These are phyloP conservation scores for Protobothrops mucrosquamatus DNA, from an alignment of 2,113 vertebrate genomes.

Conservation along the genomic window DNA sequence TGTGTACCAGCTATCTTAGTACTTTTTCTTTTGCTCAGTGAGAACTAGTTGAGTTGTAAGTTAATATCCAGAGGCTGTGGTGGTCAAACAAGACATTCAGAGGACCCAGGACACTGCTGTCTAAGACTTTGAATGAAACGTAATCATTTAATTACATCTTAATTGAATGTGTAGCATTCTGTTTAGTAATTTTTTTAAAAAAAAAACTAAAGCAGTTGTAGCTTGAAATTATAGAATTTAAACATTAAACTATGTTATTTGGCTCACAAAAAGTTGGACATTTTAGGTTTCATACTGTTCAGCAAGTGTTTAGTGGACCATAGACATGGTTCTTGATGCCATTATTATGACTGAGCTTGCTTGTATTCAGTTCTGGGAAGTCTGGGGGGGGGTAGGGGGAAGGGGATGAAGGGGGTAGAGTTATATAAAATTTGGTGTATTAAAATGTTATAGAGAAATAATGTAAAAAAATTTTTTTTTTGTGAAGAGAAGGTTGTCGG, in stretches of 20 bases:
- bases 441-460: too few relatives aligned
- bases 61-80: background rate
- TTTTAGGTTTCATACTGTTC: too few relatives aligned
- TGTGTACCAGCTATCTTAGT: background rate
- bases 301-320: too few relatives aligned
- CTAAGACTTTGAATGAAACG: background rate
- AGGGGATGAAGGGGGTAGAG: too few relatives aligned
- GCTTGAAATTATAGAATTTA: background rate
- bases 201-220: background rate
- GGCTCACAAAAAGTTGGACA: background rate
- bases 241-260: background rate
- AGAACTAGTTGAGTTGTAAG: background rate
- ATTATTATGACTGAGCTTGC: too few relatives aligned
- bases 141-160: background rate
- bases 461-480: too few relatives aligned
- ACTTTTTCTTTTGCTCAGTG: background rate
- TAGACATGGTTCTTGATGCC: too few relatives aligned
- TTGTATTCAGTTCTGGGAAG: too few relatives aligned
- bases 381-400: too few relatives aligned
- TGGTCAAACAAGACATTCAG: background rate
- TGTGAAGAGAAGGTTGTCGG: too few relatives aligned
- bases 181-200: background rate
- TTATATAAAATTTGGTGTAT: too few relatives aligned
- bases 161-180: background rate
- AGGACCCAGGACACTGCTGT: background rate